These are phyloP conservation scores for Agapornis roseicollis DNA, from an alignment of 2,113 vertebrate species.

Conservation along the genomic window DNA sequence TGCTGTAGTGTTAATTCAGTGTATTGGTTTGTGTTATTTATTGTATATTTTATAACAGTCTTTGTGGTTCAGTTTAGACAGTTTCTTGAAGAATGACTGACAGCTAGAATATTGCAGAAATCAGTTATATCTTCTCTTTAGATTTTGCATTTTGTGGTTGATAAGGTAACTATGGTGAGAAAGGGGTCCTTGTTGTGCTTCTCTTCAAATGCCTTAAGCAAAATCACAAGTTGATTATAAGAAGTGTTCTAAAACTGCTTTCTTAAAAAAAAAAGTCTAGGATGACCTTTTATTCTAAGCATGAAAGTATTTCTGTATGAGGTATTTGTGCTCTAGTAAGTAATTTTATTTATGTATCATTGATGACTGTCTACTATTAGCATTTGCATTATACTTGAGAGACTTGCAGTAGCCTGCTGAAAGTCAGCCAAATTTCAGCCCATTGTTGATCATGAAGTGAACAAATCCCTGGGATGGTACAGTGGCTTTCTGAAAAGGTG, in stretches of 20 bases:
- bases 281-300: not conserved
- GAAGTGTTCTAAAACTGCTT: not conserved
- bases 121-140: not conserved
- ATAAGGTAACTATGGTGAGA: not conserved
- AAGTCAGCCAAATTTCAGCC: not conserved
- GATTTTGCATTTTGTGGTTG: not conserved
- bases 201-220: not conserved
- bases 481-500: not conserved
- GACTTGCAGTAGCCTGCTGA: not conserved
- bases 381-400: not conserved
- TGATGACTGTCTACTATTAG: not conserved
- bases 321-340: not conserved
- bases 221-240: not conserved
- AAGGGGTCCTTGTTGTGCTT: not conserved
- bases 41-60: not conserved
- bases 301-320: not conserved
- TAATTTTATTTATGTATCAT: not conserved
- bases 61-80: not conserved
- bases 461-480: not conserved
- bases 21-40: not conserved
- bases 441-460: not conserved
- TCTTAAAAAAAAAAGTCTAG: not conserved
- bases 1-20: not conserved
- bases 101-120: not conserved
- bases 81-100: not conserved